Evolutionary conservation across 2,113 vertebrate species (phyloP).

Genomic region (Myrmecophaga tridactyla): DNA sequence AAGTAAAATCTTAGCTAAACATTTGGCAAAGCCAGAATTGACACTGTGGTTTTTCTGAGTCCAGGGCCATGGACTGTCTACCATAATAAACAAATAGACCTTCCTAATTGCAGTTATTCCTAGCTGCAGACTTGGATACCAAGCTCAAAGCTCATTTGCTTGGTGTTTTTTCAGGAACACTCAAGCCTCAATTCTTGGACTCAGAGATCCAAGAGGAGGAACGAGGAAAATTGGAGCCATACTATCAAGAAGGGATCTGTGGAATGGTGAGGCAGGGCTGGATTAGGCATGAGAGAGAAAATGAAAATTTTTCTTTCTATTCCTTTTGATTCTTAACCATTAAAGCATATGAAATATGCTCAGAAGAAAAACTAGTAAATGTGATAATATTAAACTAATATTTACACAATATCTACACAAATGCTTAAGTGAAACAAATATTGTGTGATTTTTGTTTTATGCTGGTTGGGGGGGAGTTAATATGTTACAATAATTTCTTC

Average conservation of each 20-base stretch:
- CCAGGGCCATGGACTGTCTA: background rate
- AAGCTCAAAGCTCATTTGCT: background rate
- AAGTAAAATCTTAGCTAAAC: background rate
- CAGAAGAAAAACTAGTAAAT: background rate
- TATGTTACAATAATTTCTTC: background rate
- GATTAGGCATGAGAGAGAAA: background rate
- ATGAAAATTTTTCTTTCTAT: slow-evolving; percentile 11
- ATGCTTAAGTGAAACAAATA: background rate
- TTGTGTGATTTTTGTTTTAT: background rate
- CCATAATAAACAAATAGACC: background rate
- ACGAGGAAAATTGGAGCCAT: background rate
- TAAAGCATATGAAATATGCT: background rate
- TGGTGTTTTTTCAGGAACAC: background rate
- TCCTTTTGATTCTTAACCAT: slow-evolving; percentile 2
- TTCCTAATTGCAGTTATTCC: background rate
- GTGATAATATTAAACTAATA: background rate
- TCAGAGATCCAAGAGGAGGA: background rate
- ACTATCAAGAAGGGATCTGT: background rate
- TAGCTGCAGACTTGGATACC: background rate
- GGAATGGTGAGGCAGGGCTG: background rate
- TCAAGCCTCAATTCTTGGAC: background rate
- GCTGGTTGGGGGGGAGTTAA: background rate
- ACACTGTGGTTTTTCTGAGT: background rate
- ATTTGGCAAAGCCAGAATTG: background rate
- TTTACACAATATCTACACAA: background rate